Conservation (phyloP, 37 sponge, comb jelly and placozoan species). For the Spongilla lacustris region DNA sequence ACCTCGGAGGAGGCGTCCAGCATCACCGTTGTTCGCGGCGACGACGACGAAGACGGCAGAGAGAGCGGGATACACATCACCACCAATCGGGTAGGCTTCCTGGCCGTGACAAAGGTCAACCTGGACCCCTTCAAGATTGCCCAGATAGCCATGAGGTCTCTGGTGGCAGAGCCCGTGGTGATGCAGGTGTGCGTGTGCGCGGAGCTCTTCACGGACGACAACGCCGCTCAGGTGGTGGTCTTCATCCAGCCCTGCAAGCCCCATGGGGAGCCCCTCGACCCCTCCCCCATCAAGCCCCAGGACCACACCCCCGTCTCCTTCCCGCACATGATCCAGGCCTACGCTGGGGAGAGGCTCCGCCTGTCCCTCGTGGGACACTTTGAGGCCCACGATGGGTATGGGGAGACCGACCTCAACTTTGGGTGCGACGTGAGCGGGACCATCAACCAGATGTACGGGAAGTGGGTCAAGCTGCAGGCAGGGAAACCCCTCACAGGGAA, state of each 20-base stretch:
- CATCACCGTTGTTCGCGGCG: background rate
- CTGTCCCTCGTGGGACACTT: conserved; percentile 32
- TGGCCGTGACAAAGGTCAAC: conserved; percentile 30
- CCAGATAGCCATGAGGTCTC: conserved; percentile 37
- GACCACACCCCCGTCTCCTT: conserved; percentile 37
- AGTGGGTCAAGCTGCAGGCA: conserved; percentile 25
- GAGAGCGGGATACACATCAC: conserved; percentile 4
- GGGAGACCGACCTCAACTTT: conserved; percentile 29
- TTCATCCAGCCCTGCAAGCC: conserved; percentile 32
- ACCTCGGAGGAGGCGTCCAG: conserved; percentile 21
- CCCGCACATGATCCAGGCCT: conserved; percentile 52
- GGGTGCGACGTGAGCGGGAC: conserved; percentile 12
- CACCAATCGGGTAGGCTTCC: conserved; percentile 39
- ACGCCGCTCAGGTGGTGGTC: conserved; percentile 31
- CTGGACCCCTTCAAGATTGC: conserved; percentile 37
- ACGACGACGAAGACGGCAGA: background rate
- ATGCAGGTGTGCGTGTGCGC: conserved; percentile 25
- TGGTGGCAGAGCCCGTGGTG: conserved; percentile 26
- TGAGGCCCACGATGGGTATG: conserved; percentile 26
- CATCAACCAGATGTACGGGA: conserved; percentile 11
- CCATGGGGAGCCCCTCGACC: conserved; percentile 14
- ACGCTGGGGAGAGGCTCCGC: conserved; percentile 31
- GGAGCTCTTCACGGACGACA: conserved; percentile 9
- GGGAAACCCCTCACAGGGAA: conserved; percentile 31
- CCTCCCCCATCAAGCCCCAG: conserved; percentile 7